Percentiles rank a stretch among this genome's conserved stretches.
Conservation (phyloP, 1,140 invertebrate genomes). For the Elymnias hypermnestra region DNA sequence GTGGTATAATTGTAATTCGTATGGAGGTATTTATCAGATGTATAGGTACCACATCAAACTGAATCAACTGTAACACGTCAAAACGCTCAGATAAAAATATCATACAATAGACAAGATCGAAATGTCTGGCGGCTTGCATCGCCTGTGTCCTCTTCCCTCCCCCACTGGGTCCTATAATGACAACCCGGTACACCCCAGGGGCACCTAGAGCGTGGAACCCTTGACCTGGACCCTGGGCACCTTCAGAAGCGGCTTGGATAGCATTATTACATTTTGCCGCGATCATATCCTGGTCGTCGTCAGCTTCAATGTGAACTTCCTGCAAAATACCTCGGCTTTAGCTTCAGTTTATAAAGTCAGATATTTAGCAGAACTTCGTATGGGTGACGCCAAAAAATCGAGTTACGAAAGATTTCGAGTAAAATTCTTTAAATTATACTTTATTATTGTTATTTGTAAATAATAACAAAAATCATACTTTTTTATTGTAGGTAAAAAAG, state of each 20-base stretch:
- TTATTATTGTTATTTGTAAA: no score
- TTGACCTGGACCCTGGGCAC: slow-evolving; percentile 42
- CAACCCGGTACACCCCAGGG: slow-evolving; percentile 58
- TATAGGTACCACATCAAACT: no score
- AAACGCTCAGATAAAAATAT: neutral
- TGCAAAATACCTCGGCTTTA: no score
- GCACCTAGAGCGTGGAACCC: slow-evolving; percentile 43
- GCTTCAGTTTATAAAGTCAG: no score
- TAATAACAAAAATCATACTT: no score
- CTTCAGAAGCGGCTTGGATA: slow-evolving; percentile 38
- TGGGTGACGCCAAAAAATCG: neutral
- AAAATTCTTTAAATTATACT: no score
- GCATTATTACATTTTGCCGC: slow-evolving; percentile 48
- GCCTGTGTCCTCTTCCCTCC: slow-evolving; percentile 69
- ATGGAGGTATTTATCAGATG: no score
- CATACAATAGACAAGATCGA: slow-evolving; percentile 67
- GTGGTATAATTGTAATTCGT: no score
- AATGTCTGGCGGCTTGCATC: slow-evolving; percentile 47
- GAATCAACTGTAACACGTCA: no score
- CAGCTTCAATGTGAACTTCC: slow-evolving; percentile 45
- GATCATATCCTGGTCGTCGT: slow-evolving; percentile 35
- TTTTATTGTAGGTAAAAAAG: no score
- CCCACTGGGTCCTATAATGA: slow-evolving; percentile 72
- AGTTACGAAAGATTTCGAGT: no score
- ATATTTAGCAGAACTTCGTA: neutral